Percentiles rank a stretch among this genome's conserved stretches.
Conservation (phyloP, 1,140 invertebrate genomes). For the Halyomorpha halys region DNA sequence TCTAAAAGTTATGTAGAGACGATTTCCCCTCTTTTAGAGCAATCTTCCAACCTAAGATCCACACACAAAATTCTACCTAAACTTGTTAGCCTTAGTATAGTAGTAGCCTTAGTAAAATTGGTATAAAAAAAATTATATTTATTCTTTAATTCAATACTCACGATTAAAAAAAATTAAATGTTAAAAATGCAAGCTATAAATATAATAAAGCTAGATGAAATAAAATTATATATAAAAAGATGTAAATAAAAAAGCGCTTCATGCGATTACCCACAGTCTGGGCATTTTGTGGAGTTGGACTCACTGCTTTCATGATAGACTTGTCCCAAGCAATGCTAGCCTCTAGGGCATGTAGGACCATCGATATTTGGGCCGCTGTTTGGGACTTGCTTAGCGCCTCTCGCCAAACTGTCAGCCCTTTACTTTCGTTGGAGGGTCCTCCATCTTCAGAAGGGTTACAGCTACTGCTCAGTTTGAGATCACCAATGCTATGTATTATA, state of each 20-base stretch:
- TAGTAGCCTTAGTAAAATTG: no score
- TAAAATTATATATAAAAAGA: not conserved
- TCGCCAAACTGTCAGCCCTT: conserved; percentile 75
- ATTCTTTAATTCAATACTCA: no score
- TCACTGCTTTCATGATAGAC: conserved; percentile 97
- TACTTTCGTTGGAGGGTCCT: conserved; percentile 32
- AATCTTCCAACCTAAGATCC: no score
- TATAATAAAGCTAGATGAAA: conserved; percentile 1
- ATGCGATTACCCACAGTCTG: conserved; percentile 36
- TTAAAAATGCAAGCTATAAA: conserved; percentile 3
- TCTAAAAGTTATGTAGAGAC: no score
- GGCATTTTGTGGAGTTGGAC: conserved; percentile 36
- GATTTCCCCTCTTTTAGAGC: no score
- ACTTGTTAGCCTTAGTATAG: no score
- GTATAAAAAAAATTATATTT: no score
- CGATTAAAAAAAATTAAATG: no score
- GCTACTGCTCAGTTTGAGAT: conserved; percentile 31
- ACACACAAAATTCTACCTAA: no score
- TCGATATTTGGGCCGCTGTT: conserved; percentile 79
- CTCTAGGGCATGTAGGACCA: conserved; percentile 82
- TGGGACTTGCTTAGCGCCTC: conserved; percentile 70
- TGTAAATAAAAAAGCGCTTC: conserved; percentile 33
- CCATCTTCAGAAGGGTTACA: conserved; percentile 31
- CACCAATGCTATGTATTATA: conserved; percentile 24
- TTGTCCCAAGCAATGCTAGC: conserved; percentile 94